These are phyloP conservation scores for Ptychodera flava DNA, from an alignment of 35 echinoderm and acorn worm species.

Conservation along the genomic window DNA sequence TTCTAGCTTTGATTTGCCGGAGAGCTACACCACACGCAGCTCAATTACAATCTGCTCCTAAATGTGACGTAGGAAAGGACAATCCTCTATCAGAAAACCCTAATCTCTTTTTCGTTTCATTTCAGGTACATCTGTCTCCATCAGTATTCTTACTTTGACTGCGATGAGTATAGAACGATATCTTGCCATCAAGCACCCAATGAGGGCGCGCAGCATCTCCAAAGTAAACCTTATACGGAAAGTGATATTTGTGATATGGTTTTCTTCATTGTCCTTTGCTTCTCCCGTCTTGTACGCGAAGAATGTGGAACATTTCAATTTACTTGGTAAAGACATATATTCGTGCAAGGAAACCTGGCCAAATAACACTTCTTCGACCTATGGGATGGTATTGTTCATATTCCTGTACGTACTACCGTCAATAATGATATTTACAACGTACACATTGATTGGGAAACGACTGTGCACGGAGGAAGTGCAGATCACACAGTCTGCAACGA, in stretches of 20 bases:
- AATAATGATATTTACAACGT: not conserved
- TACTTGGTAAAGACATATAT: not conserved
- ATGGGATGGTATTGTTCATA: not conserved
- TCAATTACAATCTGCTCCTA: too few relatives aligned
- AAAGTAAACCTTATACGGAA: not conserved
- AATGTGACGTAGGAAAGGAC: too few relatives aligned
- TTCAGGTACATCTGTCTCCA: not conserved
- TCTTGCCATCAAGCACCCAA: not conserved
- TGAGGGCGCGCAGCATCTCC: not conserved
- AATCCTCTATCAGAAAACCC: too few relatives aligned
- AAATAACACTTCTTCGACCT: not conserved
- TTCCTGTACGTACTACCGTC: not conserved
- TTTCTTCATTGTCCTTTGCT: not conserved
- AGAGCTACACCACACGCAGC: too few relatives aligned
- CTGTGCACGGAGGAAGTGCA: not conserved
- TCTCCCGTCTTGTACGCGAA: not conserved
- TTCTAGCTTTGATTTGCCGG: too few relatives aligned
- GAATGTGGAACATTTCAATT: not conserved
- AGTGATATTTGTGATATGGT: not conserved
- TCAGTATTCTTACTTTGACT: not conserved
- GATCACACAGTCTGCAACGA: not conserved
- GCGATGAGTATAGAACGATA: not conserved
- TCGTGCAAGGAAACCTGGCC: not conserved
- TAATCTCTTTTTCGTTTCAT: too few relatives aligned
- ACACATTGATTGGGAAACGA: not conserved